Evolutionary conservation across 2,888 invertebrate genomes (phyloP), one percentile per base, ranked within the genome.

Genomic region (Dione juno): DNA sequence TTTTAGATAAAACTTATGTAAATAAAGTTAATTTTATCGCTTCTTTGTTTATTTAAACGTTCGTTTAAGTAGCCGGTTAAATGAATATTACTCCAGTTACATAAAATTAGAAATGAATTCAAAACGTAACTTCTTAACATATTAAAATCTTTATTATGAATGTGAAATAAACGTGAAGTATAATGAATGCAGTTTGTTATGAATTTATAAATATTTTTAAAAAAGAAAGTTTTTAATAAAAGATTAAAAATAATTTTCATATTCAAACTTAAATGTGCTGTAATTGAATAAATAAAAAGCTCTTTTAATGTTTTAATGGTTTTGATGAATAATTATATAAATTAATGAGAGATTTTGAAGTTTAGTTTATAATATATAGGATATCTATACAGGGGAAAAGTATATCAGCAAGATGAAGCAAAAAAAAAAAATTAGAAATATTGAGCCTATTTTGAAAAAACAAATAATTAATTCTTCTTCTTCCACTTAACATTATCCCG

Each of bases 51-150:
- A 64, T 64, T 64, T 50, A 64, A 50, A 64, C 50, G 61, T 35
- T 45, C 28, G 45, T 28, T 45, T 40, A 48, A 52, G 19, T 28
- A 52, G 40, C 50, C 50, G 21, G 45, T 64, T 52, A 40, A 64
- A 37, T 35, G 48, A 50, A 52, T 52, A 40, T 40, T 52, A 64
- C 19, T 64, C 52, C 16, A 64, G 64, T 64, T 37, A 64, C 52
- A 64, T 64, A 64, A 21, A 64, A 37, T 64, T 50, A 64, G 48
- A 64, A 64, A 50, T 50, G 37, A 21, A 37, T 64, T 64, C 19
- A 10, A 37, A 37, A 13, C 19, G 52, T 35, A 16, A 57, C 37
- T 11, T 57, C 37, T 37, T 37, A 37, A 40, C 37, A 57, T n/a
- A 10, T n/a, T 57, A 37, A 57, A 57, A 57, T 57, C 37, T 57